Base-by-base conservation (phyloP, 2,888 invertebrate genomes). In the Argynnis bischoffii region DNA sequence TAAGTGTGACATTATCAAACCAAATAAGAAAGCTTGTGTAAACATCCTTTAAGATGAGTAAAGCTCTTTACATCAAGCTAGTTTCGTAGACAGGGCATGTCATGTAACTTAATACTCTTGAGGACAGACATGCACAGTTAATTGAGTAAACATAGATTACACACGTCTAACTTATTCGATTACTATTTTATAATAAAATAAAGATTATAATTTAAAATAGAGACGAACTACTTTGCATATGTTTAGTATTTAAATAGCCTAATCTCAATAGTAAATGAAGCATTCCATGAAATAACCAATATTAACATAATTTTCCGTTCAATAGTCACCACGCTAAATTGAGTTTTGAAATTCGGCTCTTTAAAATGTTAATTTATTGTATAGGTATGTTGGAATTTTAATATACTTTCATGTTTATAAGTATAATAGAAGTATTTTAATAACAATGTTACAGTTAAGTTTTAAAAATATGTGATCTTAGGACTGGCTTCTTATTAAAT, bases 221-320 rank as follows among this genome's bases (percentile, higher is more conserved):
- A 63, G 48, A 55, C 56, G 13, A 60, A 61, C 57, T 63, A 69
- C 61, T 64, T 70, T 55, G 51, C 55, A 67, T 70, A 55, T 47
- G 6, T 63, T 67, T 63, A 70, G 61, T 64, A 70, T 64, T 69
- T n/a, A 56, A 65, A 65, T 46, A 64, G 53, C 16, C 53, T 55
- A 53, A 67, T 64, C 64, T 64, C 63, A 57, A 67, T 67, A 54
- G 46, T 46, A 65, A 65, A 56, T 56, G 57, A 67, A 57, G 46
- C 47, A 51, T 68, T 67, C 57, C 57, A 64, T 50, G 64, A 64
- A 67, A 67, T 64, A 31, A 53, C 48, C 8, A 16, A 73, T 76
- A 85, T 88, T 86, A 82, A 76, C 86, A 87, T 88, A 88, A 89
- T 86, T 87, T 88, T 86, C 82, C 85, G 84, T 84, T 86, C 79